phyloP scores from a whole-genome alignment of 2,888 invertebrate species.

The Margaritifera margaritifera region DNA sequence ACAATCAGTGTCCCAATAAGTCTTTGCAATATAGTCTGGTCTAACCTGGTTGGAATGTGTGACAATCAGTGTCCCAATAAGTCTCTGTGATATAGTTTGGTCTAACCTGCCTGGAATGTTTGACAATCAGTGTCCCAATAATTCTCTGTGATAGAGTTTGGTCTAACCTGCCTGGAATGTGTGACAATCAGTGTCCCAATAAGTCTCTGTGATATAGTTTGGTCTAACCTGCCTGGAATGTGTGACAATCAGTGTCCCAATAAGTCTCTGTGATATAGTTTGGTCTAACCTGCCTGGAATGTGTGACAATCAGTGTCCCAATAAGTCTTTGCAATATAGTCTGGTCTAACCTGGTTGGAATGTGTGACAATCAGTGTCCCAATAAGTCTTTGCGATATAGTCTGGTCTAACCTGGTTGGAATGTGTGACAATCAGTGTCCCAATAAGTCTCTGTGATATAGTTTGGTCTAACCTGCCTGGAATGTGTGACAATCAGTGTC shows the following conservation, averaged over 20 bases:
- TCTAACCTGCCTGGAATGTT: conserved; percentile 93
- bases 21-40: too few species aligned
- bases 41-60: too few species aligned
- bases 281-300: too few species aligned
- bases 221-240: conserved; percentile 90
- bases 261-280: too few species aligned
- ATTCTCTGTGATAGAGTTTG: too few species aligned
- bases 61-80: neutral
- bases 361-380: conserved; percentile 99
- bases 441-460: neutral
- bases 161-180: too few species aligned
- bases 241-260: conserved; percentile 98
- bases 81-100: neutral
- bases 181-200: neutral
- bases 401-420: too few species aligned
- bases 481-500: conserved; percentile 98
- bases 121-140: conserved; percentile 98
- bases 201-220: neutral
- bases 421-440: too few species aligned
- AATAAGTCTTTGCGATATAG: too few species aligned
- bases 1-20: conserved; percentile 98
- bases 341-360: conserved; percentile 85
- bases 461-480: conserved; percentile 82
- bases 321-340: neutral
- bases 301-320: too few species aligned